These are phyloP conservation scores for Cenopis cana DNA, from an alignment of 2,888 invertebrate genomes.

Conservation along the genomic window DNA sequence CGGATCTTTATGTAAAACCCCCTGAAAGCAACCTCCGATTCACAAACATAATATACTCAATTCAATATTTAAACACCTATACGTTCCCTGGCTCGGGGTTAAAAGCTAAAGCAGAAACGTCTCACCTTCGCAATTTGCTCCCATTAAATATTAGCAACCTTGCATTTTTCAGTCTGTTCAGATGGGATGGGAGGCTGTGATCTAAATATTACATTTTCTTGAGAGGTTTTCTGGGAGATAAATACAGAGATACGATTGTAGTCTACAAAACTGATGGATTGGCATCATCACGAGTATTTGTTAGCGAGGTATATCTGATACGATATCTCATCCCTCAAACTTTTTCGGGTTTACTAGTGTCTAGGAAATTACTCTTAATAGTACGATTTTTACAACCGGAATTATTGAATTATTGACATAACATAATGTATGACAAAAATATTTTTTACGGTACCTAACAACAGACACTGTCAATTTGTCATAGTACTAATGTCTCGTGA, in stretches of 20 bases:
- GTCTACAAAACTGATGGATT: neutral
- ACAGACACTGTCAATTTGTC: too few relatives aligned
- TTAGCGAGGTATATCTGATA: constrained; percentile 5
- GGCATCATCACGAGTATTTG: too few relatives aligned
- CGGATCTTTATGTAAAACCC: too few relatives aligned
- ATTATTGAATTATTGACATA: too few relatives aligned
- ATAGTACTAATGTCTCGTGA: too few relatives aligned
- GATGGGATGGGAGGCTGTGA: constrained; percentile 12
- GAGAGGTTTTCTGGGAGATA: neutral
- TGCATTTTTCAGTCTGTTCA: constrained; percentile 25
- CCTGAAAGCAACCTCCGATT: too few relatives aligned
- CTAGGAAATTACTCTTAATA: too few relatives aligned
- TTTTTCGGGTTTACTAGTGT: too few relatives aligned
- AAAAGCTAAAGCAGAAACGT: constrained; percentile 17
- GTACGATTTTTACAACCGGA: too few relatives aligned
- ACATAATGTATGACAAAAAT: too few relatives aligned
- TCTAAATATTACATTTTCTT: constrained; percentile 34
- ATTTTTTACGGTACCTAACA: too few relatives aligned
- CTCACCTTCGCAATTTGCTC: constrained; percentile 20
- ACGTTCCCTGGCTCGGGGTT: neutral
- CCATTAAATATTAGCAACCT: constrained; percentile 28
- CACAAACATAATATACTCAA: neutral
- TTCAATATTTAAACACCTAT: constrained; percentile 18
- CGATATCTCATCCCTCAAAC: too few relatives aligned
- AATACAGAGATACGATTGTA: neutral